These are phyloP conservation scores for Mixornis gularis DNA, from an alignment of 2,113 vertebrate genomes.

Conservation along the genomic window DNA sequence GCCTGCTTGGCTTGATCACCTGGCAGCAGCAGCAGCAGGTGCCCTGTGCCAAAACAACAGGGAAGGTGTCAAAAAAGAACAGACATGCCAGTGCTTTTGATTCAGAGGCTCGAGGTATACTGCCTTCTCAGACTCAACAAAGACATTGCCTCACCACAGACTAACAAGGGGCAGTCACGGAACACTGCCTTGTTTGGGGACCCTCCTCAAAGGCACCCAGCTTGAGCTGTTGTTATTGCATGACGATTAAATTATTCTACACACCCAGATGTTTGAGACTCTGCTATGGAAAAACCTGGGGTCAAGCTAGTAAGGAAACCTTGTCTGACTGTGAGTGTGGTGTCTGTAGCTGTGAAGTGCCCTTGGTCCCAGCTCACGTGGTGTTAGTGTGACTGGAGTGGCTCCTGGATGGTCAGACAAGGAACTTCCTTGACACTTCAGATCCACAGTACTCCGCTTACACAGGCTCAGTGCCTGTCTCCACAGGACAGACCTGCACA, in stretches of 20 bases:
- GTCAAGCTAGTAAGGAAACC: background rate
- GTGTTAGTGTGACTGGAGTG: background rate
- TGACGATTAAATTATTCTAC: background rate
- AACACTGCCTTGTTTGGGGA: background rate
- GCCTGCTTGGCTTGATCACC: background rate
- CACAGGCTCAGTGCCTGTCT: fast-evolving
- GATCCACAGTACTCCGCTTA: background rate
- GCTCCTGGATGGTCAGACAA: background rate
- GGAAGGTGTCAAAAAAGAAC: background rate
- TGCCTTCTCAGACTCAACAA: background rate
- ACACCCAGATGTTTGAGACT: background rate
- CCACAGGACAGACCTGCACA: background rate
- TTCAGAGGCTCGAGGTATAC: fast-evolving
- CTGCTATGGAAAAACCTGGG: background rate
- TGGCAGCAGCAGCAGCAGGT: background rate
- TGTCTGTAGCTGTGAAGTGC: background rate
- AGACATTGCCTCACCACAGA: background rate
- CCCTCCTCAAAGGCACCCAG: background rate
- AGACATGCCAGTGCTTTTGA: fast-evolving
- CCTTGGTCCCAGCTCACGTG: background rate
- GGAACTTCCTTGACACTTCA: background rate
- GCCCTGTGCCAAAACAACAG: background rate
- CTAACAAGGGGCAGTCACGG: fast-evolving
- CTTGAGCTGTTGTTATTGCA: background rate
- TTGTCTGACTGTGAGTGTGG: background rate